Conservation (phyloP, 2,797 vertebrate species). For the Basileuterus tristriatus region DNA sequence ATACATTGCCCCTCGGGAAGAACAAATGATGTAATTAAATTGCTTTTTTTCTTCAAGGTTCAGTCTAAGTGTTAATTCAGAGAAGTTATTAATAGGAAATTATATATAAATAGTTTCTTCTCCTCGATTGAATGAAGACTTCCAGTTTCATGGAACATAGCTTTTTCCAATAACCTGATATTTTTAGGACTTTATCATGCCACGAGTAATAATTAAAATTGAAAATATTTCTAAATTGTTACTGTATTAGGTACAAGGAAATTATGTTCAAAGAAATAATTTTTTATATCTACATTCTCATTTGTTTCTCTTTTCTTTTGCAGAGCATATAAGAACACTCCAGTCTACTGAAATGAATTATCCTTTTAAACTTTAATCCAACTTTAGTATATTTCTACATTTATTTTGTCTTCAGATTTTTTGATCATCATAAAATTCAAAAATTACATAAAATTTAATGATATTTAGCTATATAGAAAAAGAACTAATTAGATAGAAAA, state of each 20-base stretch:
- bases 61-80: neutral
- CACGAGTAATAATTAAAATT: neutral
- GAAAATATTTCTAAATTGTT: neutral
- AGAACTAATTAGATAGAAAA: neutral
- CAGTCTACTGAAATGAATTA: neutral
- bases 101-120: neutral
- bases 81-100: neutral
- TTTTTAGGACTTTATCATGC: neutral
- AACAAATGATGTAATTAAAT: neutral
- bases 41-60: neutral
- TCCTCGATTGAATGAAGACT: neutral
- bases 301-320: neutral
- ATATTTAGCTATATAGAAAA: neutral
- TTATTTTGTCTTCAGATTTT: neutral
- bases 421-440: neutral
- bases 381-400: neutral
- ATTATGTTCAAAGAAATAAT: neutral
- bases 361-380: neutral
- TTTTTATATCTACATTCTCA: neutral
- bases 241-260: neutral
- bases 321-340: accelerated
- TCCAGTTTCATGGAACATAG: neutral
- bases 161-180: neutral
- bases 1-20: accelerated
- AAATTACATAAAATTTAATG: neutral